A percentile compares a stretch with the other conserved stretches of the same genome.
These are phyloP conservation scores for Acrobasis suavella DNA, from an alignment of 2,888 invertebrate genomes.

Conservation along the genomic window DNA sequence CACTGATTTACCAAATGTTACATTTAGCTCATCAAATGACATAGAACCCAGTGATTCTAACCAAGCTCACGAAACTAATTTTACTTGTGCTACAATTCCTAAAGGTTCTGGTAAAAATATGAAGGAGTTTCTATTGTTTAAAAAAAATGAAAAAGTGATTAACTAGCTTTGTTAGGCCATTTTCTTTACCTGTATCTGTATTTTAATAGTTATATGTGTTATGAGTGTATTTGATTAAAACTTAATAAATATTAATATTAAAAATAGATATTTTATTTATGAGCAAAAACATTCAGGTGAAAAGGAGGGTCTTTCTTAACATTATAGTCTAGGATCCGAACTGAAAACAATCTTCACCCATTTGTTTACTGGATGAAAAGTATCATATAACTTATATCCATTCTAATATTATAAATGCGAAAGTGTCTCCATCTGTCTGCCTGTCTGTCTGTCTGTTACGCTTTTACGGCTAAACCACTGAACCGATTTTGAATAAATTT, in stretches of 20 bases:
- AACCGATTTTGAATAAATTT: too few species aligned
- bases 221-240: constrained; percentile 7
- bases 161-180: constrained; percentile 7
- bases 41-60: constrained; percentile 7
- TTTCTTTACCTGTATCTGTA: constrained; percentile 7
- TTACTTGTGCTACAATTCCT: constrained; percentile 3
- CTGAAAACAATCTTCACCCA: constrained; percentile 4
- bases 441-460: too few species aligned
- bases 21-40: constrained; percentile 7
- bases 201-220: constrained; percentile 7
- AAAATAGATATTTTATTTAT: constrained; percentile 7
- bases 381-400: too few species aligned
- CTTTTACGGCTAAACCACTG: too few species aligned
- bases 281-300: constrained; percentile 7
- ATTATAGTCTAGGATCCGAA: constrained; percentile 7
- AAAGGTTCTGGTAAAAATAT: constrained; percentile 5
- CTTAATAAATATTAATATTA: constrained; percentile 4
- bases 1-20: constrained; percentile 7
- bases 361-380: too few species aligned
- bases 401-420: too few species aligned
- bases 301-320: constrained; percentile 5
- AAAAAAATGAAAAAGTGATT: constrained; percentile 5
- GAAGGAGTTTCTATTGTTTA: constrained; percentile 7
- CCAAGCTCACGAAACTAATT: constrained; percentile 7
- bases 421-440: too few species aligned